Conservation (phyloP, 2,113 vertebrate species). For the Chaenocephalus aceratus region DNA sequence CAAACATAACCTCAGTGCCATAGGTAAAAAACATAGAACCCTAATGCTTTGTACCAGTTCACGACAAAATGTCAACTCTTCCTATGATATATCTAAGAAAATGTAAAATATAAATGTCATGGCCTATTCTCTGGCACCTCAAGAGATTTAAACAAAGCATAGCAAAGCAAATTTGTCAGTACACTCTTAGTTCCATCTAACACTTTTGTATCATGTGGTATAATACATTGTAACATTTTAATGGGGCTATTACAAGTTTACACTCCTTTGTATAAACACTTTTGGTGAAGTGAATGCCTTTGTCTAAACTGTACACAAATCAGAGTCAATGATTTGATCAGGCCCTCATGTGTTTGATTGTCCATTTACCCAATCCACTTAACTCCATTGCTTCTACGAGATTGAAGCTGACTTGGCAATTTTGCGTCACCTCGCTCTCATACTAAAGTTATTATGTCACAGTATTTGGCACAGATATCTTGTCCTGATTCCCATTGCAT, state of each 20-base stretch:
- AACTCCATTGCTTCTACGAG: constrained; percentile 42
- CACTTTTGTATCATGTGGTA: neutral
- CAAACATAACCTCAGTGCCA: no score
- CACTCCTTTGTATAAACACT: neutral
- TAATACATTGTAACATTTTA: neutral
- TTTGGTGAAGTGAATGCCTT: neutral
- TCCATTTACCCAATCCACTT: constrained; percentile 17
- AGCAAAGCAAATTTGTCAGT: neutral
- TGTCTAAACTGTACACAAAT: neutral
- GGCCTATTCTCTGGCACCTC: neutral
- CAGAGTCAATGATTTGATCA: neutral
- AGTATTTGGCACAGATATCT: constrained; percentile 11
- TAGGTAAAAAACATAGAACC: neutral
- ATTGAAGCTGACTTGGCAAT: constrained; percentile 37
- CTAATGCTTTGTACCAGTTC: neutral
- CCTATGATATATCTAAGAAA: neutral
- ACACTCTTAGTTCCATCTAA: neutral
- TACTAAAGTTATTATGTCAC: constrained; percentile 29
- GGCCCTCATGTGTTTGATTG: neutral
- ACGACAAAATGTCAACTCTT: neutral
- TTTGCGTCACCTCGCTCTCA: constrained; percentile 30
- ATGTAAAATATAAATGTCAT: neutral
- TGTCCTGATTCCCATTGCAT: neutral
- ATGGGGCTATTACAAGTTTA: neutral
- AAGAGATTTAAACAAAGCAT: neutral